A percentile compares a stretch with the other conserved stretches of the same genome.
These are phyloP conservation scores for Pseudomyrmex concolor DNA, from an alignment of 1,140 invertebrate genomes.

Conservation along the genomic window DNA sequence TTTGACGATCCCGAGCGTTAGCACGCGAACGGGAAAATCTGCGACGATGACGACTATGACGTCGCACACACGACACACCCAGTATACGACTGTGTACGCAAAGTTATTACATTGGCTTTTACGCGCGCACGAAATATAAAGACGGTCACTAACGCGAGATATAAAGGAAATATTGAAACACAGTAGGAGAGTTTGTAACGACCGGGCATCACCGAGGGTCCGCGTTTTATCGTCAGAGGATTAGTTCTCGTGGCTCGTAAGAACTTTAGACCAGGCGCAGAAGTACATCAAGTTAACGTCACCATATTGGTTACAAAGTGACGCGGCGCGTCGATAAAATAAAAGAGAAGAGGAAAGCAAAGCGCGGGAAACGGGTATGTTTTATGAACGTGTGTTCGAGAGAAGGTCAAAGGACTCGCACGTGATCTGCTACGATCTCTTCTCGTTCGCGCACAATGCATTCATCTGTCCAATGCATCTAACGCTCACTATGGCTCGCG, in stretches of 20 bases:
- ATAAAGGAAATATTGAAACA: conserved; percentile 70
- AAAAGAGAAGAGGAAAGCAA: conserved; percentile 7
- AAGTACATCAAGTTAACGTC: conserved; percentile 49
- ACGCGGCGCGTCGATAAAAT: conserved; percentile 35
- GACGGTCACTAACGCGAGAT: conserved; percentile 51
- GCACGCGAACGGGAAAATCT: background rate
- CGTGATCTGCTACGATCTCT: conserved; percentile 17
- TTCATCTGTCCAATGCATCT: conserved; percentile 67
- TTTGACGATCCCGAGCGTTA: conserved; percentile 52
- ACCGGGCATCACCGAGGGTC: conserved; percentile 18
- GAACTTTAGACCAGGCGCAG: conserved; percentile 3
- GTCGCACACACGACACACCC: background rate
- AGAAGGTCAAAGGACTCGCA: conserved; percentile 53
- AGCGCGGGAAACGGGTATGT: background rate
- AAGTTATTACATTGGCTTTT: conserved; percentile 64
- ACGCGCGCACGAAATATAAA: conserved; percentile 66
- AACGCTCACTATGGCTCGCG: conserved; percentile 48
- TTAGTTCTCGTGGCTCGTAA: conserved; percentile 55
- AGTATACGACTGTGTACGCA: conserved; percentile 6
- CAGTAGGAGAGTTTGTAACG: conserved; percentile 67
- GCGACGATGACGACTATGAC: background rate
- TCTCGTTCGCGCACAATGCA: conserved; percentile 32
- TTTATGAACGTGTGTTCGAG: conserved; percentile 15
- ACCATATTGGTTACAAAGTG: conserved; percentile 40
- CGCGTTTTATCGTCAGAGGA: conserved; percentile 41